Evolutionary conservation across 1,140 invertebrate genomes (phyloP).

Genomic region (Drosophila lacteicornis): DNA sequence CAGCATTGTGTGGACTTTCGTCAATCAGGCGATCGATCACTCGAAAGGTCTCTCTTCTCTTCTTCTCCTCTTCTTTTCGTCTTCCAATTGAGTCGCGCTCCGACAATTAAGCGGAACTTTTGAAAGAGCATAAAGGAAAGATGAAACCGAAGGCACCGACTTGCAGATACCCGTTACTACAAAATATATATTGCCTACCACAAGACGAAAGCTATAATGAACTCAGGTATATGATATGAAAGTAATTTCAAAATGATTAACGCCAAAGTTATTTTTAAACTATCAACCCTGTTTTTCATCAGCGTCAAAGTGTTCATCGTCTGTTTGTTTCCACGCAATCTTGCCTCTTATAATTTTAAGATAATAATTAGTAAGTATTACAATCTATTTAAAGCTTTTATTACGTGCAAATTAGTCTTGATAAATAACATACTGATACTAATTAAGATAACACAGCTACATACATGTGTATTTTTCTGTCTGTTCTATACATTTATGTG

Average conservation of each 20-base stretch:
- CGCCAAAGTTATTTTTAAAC: no score
- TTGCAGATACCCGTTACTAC: neutral
- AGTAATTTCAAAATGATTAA: no score
- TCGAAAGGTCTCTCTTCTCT: slow-evolving; percentile 17
- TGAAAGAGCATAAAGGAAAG: slow-evolving; percentile 7
- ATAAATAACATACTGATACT: neutral
- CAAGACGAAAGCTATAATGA: neutral
- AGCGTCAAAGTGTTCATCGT: neutral
- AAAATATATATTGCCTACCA: neutral
- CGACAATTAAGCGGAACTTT: slow-evolving; percentile 38
- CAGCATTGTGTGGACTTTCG: slow-evolving; percentile 18
- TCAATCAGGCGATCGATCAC: slow-evolving; percentile 49
- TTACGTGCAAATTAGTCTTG: neutral
- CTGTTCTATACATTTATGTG: no score
- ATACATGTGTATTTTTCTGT: neutral
- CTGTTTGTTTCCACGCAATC: no score
- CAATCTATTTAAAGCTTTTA: no score
- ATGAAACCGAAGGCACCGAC: neutral
- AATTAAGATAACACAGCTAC: neutral
- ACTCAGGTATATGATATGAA: no score
- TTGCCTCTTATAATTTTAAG: no score
- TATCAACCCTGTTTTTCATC: neutral
- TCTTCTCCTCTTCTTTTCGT: slow-evolving; percentile 19
- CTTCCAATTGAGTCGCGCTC: slow-evolving; percentile 45
- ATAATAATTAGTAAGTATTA: no score